A percentile compares a stretch with the other conserved stretches of the same genome.
Evolutionary conservation across 2,888 invertebrate genomes (phyloP).

Genomic region (Rhyacophila evoluta): DNA sequence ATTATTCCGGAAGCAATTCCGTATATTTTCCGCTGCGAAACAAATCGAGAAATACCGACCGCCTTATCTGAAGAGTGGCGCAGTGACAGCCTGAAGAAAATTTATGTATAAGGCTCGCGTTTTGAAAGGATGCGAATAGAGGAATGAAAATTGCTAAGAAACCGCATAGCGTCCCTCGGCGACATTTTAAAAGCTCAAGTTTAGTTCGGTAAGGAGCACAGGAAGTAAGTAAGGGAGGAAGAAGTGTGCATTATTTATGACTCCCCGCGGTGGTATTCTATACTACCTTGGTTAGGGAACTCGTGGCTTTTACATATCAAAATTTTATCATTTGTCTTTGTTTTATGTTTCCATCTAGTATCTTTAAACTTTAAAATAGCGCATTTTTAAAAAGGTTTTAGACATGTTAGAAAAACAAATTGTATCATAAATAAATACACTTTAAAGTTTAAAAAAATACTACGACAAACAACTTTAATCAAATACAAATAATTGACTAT

Average conservation of each 20-base stretch:
- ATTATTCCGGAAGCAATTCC: neutral
- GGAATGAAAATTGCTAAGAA: constrained; percentile 46
- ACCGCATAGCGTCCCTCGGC: constrained; percentile 42
- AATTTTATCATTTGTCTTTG: constrained; percentile 51
- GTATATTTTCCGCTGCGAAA: neutral
- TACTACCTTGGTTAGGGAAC: constrained; percentile 34
- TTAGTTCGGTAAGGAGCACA: constrained; percentile 32
- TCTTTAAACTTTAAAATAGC: neutral
- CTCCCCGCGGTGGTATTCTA: constrained; percentile 32
- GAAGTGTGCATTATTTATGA: constrained; percentile 46
- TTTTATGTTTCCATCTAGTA: constrained; percentile 20
- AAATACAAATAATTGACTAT: too few species aligned
- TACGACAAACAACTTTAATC: too few species aligned
- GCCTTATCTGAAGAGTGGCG: neutral
- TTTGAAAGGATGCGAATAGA: constrained; percentile 33
- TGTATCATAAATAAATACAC: neutral
- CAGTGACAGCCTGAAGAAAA: constrained; percentile 12
- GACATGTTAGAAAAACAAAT: neutral
- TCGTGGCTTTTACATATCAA: constrained; percentile 49
- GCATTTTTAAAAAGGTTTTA: neutral
- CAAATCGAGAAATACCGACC: constrained; percentile 3
- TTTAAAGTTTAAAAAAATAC: too few species aligned
- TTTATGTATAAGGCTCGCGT: constrained; percentile 13
- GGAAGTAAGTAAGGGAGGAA: constrained; percentile 25
- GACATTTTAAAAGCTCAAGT: constrained; percentile 46